Percentiles rank a stretch among this genome's conserved stretches.
These are phyloP conservation scores for Eumeta japonica DNA, from an alignment of 1,140 invertebrate genomes.

Conservation along the genomic window DNA sequence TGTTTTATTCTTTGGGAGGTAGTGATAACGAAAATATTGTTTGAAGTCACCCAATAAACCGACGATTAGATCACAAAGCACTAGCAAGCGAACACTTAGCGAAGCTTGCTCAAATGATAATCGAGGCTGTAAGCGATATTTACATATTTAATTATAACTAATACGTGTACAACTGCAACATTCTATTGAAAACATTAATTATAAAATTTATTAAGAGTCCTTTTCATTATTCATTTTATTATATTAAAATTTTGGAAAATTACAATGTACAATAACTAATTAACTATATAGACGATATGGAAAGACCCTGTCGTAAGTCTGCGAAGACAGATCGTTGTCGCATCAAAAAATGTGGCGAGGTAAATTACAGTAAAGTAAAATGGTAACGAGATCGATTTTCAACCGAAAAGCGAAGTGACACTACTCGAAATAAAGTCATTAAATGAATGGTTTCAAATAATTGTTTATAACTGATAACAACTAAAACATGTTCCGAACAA, in stretches of 20 bases:
- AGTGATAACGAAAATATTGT: no score
- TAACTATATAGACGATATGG: constrained; percentile 33
- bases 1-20: no score
- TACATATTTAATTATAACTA: no score
- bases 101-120: no score
- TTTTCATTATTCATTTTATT: constrained; percentile 33
- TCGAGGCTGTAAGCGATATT: no score
- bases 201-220: no score
- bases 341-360: constrained; percentile 20
- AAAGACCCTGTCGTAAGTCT: constrained; percentile 41
- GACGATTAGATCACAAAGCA: no score
- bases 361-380: constrained; percentile 15
- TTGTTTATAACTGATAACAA: not conserved
- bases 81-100: no score
- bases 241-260: constrained; percentile 31
- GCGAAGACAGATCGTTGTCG: constrained; percentile 9
- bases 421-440: not conserved
- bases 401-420: not conserved
- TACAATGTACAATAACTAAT: constrained; percentile 26
- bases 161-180: no score
- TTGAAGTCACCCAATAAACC: no score
- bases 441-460: not conserved
- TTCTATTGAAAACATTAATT: no score
- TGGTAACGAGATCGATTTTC: constrained; percentile 13
- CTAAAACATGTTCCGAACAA: not conserved